phyloP scores from a whole-genome alignment of 2,888 invertebrate genomes.

The Augochlorella aurata region DNA sequence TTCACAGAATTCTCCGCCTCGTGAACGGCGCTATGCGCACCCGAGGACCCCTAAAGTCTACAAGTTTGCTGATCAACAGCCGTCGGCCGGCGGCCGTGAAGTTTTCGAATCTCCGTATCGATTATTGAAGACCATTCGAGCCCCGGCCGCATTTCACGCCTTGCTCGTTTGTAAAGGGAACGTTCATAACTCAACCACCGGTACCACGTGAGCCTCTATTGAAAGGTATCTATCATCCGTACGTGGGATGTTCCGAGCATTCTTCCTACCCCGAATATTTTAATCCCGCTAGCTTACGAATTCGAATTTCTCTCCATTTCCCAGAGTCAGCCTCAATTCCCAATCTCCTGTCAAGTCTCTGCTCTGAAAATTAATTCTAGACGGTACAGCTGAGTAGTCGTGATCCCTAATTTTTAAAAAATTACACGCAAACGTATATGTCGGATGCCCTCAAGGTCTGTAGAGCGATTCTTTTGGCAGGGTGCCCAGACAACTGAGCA shows the following conservation, averaged over 20 bases:
- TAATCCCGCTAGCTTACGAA: background rate
- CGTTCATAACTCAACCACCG: background rate
- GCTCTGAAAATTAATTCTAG: no score
- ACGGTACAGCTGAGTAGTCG: background rate
- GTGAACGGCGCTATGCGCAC: slow-evolving; percentile 27
- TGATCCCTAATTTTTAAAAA: no score
- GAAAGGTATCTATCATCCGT: background rate
- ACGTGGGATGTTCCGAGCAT: background rate
- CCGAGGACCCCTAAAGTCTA: slow-evolving; percentile 9
- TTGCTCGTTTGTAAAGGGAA: slow-evolving; percentile 21
- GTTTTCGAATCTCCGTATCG: slow-evolving; percentile 60
- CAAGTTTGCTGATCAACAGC: slow-evolving; percentile 61
- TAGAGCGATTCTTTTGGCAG: no score
- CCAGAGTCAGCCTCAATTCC: no score
- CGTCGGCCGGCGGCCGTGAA: slow-evolving; percentile 64
- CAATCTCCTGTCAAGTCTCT: no score
- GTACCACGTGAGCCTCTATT: background rate
- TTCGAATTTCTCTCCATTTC: background rate
- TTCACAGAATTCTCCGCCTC: slow-evolving; percentile 27
- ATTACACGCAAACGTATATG: no score
- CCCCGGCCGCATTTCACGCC: slow-evolving; percentile 38
- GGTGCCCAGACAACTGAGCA: no score
- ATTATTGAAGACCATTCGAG: slow-evolving; percentile 72
- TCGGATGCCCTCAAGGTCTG: no score
- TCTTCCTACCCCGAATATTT: background rate